A percentile compares a stretch with the other conserved stretches of the same genome.
Conservation (phyloP, 2,797 vertebrate species). For the Eulemur mongoz region DNA sequence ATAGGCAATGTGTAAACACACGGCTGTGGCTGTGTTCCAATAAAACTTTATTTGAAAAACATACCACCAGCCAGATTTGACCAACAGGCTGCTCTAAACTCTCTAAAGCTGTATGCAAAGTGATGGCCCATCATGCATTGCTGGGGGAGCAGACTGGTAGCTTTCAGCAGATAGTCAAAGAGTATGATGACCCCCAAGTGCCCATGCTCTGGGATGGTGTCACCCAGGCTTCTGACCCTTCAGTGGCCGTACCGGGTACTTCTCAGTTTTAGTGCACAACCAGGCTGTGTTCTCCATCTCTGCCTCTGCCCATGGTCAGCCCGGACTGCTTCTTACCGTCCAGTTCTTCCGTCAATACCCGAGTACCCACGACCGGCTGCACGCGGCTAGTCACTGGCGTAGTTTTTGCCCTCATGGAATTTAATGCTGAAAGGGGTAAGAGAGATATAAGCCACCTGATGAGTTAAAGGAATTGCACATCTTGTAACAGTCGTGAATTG, state of each 20-base stretch:
- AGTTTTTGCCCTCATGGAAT: neutral
- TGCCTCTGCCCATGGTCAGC: neutral
- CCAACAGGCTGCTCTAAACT: neutral
- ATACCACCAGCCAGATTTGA: neutral
- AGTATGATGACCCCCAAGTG: fast-evolving
- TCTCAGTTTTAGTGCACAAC: neutral
- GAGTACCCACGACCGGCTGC: neutral
- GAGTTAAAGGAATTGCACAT: neutral
- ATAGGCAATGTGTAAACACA: neutral
- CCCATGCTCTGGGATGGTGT: neutral
- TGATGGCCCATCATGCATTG: neutral
- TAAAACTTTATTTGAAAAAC: neutral
- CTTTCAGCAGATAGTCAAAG: neutral
- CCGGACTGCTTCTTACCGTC: fast-evolving
- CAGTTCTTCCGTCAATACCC: neutral
- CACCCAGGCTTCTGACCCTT: neutral
- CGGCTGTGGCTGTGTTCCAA: neutral
- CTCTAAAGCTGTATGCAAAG: neutral
- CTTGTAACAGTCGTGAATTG: too few species aligned
- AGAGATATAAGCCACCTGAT: neutral
- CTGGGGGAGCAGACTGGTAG: neutral
- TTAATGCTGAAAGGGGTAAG: neutral
- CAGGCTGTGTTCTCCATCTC: neutral
- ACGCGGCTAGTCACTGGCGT: neutral
- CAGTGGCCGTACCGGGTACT: fast-evolving